Evolutionary conservation across 1,140 invertebrate genomes (phyloP).

Genomic region (Hesperophylax magnus): DNA sequence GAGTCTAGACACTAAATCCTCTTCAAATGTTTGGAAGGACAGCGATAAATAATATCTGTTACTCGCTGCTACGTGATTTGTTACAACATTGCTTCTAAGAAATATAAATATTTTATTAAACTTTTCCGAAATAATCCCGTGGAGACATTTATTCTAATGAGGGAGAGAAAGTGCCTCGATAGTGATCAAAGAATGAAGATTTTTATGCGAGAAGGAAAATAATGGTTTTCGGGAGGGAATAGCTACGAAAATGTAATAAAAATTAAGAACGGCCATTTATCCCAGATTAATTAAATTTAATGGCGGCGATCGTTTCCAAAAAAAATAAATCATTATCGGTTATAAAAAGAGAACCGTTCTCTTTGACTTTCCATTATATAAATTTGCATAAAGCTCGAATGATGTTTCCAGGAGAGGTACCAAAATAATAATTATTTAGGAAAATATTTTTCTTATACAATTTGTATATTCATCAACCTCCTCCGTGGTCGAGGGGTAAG

Average conservation of each 20-base stretch:
- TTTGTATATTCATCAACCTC: too few relatives aligned
- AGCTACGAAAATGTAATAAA: background rate
- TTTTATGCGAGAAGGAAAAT: background rate
- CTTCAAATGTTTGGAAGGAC: background rate
- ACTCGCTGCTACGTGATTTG: background rate
- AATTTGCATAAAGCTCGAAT: too few relatives aligned
- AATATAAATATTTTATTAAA: background rate
- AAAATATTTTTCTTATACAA: too few relatives aligned
- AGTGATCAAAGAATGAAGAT: background rate
- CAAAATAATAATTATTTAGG: too few relatives aligned
- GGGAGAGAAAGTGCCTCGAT: background rate
- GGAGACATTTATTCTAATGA: background rate
- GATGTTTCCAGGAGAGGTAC: too few relatives aligned
- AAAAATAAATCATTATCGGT: too few relatives aligned
- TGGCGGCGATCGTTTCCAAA: too few relatives aligned
- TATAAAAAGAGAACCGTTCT: too few relatives aligned
- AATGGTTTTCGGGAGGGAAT: background rate
- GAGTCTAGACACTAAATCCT: conserved; percentile 28
- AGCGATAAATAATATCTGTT: background rate
- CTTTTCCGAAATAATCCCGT: background rate
- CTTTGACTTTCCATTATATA: too few relatives aligned
- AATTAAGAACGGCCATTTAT: background rate
- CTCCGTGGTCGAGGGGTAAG: too few relatives aligned
- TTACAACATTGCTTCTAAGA: background rate
- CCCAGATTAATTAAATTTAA: background rate